Evolutionary conservation across 2,888 invertebrate genomes (phyloP), one percentile per base, ranked within the genome.

Genomic region (Sesamia inferens): DNA sequence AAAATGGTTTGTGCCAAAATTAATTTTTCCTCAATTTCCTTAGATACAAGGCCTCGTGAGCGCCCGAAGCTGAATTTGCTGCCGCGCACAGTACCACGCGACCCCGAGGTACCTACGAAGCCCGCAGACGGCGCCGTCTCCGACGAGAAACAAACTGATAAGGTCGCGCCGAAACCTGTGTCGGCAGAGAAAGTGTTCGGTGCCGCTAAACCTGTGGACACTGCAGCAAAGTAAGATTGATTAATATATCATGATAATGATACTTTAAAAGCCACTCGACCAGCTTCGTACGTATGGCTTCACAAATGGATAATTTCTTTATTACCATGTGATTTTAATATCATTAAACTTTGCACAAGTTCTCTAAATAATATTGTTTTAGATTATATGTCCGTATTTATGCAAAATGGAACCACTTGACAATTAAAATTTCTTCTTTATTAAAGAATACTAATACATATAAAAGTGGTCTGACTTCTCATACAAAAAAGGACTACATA

Each of bases 161-260:
- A 93, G 70, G 92, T 83, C 86, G 90, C 94, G 55, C 92, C 96
- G n/a, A 92, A 96, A 70, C 96, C 97, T 14, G 96, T 96, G 68
- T 95, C 97, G 3, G 96, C 97, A 0, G 97, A 97, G 64, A 98
- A 98, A 74, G 99, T 99, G 85, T 99, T 99, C 92, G 99, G 99
- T n/a, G 98, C 97, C 48, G 99, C 99, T 24, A 99, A 98, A 92
- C 99, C 99, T 0, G 99, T 99, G 0, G 99, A 99, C 92, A 99
- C 99, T 3, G 97, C 98, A 68, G 98, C 98, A 63, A 97, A 98
- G 96, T 96, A 62, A 92, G 93, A 88, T 61, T 74, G 22, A 11
- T 39, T 31, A 31, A 31, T 31, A 31, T 31, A 31, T 39, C 39
- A 39, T 6, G 7, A 39, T 39, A 39, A 39, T 39, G n/a, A n/a